Percentiles rank a stretch among this genome's conserved stretches.
phyloP scores from a whole-genome alignment of 2,113 vertebrate species.

The Tricholaema leucomelas region DNA sequence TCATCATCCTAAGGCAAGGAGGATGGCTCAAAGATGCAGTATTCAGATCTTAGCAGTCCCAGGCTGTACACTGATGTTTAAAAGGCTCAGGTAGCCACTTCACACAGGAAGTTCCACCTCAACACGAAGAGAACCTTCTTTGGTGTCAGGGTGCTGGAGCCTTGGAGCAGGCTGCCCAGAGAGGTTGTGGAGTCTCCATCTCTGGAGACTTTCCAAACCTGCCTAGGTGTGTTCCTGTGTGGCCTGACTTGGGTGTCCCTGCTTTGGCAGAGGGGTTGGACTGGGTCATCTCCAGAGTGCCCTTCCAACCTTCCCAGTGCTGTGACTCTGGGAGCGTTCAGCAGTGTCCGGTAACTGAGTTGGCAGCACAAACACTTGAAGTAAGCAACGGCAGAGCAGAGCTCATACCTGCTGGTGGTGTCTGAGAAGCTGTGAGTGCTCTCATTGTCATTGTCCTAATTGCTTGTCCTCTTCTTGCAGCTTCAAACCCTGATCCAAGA shows the following conservation, averaged over 20 bases:
- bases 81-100: not conserved
- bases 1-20: not conserved
- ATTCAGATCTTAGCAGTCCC: not conserved
- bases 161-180: no score
- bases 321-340: not conserved
- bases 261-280: no score
- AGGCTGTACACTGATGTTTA: not conserved
- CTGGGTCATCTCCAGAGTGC: no score
- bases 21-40: not conserved
- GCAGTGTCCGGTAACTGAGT: not conserved
- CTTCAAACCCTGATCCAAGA: constrained; percentile 94
- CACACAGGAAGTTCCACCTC: no score
- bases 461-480: constrained; percentile 69
- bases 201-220: no score
- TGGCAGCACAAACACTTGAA: not conserved
- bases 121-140: no score
- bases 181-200: no score
- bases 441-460: not conserved
- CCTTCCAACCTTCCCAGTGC: no score
- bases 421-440: not conserved
- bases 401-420: not conserved
- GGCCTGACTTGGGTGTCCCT: no score
- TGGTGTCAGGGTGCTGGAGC: no score
- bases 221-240: no score
- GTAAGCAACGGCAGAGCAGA: not conserved